Evolutionary conservation across 2,113 vertebrate genomes (phyloP).

Genomic region (Chloebia gouldiae): DNA sequence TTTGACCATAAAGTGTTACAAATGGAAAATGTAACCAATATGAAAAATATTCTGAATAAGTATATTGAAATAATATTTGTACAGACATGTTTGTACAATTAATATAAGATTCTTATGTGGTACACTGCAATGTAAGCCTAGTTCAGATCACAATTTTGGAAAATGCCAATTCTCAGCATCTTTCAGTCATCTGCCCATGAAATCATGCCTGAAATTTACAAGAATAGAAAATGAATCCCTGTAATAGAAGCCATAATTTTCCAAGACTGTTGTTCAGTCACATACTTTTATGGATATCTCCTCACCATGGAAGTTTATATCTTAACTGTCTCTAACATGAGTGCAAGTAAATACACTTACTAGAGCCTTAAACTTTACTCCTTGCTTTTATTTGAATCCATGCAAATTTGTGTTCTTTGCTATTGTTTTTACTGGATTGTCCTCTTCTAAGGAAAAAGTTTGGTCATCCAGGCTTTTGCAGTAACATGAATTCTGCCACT

Average conservation of each 20-base stretch:
- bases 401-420: background rate
- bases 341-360: background rate
- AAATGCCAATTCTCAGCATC: background rate
- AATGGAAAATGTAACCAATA: background rate
- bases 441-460: background rate
- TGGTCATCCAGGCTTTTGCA: background rate
- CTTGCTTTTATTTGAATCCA: background rate
- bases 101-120: background rate
- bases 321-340: background rate
- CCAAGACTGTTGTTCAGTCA: accelerated
- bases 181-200: background rate
- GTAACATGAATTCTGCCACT: background rate
- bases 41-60: background rate
- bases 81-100: background rate
- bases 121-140: background rate
- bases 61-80: background rate
- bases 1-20: background rate
- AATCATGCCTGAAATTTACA: background rate
- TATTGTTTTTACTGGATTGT: background rate
- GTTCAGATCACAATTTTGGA: background rate
- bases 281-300: background rate
- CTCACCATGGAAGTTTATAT: background rate
- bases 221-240: background rate
- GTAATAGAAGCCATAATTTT: background rate
- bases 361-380: background rate